phyloP scores from a whole-genome alignment of 2,797 vertebrate species.

The Pelobates cultripes region DNA sequence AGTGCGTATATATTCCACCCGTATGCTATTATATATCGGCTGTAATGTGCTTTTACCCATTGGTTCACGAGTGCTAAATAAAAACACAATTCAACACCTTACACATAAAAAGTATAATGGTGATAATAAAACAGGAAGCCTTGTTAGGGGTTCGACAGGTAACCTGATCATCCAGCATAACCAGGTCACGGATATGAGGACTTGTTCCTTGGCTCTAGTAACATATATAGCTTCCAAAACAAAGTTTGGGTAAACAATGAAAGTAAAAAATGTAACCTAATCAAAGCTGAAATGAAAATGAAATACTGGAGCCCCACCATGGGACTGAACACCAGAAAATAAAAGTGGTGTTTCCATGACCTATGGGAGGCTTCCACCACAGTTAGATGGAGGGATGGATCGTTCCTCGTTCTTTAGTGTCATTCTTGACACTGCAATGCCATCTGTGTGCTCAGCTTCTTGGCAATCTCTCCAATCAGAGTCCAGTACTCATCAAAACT shows the following conservation, averaged over 20 bases:
- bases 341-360: background rate
- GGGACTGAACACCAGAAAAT: background rate
- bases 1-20: no score
- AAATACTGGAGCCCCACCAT: background rate
- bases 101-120: no score
- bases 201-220: constrained; percentile 25
- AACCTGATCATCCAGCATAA: no score
- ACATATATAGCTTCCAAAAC: background rate
- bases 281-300: background rate
- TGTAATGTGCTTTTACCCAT: no score
- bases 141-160: no score
- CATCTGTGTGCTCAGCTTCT: constrained; percentile 48
- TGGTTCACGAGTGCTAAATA: no score
- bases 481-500: constrained; percentile 78
- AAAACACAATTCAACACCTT: no score
- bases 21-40: no score
- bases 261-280: background rate
- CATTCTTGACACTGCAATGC: constrained; percentile 35
- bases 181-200: no score
- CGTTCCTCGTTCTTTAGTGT: background rate
- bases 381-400: background rate
- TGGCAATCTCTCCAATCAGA: constrained; percentile 74
- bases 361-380: background rate
- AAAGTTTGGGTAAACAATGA: background rate
- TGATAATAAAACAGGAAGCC: no score